phyloP scores from a whole-genome alignment of 35 echinoderm and acorn worm species.

The Strongylocentrotus purpuratus region DNA sequence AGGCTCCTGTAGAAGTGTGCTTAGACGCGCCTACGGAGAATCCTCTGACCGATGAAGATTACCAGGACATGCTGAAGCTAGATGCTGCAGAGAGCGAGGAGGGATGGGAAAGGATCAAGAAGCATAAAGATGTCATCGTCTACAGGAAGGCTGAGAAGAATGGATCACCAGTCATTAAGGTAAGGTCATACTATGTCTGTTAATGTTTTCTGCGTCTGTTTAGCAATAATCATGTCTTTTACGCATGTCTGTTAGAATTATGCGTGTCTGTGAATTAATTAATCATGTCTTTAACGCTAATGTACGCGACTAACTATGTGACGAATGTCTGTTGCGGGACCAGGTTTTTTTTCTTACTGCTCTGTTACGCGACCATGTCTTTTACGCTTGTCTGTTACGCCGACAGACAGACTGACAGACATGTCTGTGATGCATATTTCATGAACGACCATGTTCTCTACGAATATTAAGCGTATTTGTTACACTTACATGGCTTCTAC shows the following conservation, averaged over 20 bases:
- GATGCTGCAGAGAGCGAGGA: conserved; percentile 81
- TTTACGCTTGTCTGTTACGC: too few species aligned
- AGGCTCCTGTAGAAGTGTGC: conserved; percentile 51
- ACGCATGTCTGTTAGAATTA: not conserved
- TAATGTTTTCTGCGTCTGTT: too few species aligned
- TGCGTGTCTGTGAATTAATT: too few species aligned
- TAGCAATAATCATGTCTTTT: not conserved
- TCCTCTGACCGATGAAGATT: conserved; percentile 87
- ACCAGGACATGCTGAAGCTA: conserved; percentile 72
- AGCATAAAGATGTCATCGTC: conserved; percentile 78
- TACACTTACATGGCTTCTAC: too few species aligned
- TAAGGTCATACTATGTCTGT: conserved; percentile 18
- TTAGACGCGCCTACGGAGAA: conserved; percentile 84
- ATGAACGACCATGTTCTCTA: too few species aligned
- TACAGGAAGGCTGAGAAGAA: conserved; percentile 86
- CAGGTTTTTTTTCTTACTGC: too few species aligned
- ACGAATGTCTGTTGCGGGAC: too few species aligned
- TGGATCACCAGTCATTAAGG: conserved; percentile 80
- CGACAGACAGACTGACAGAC: too few species aligned
- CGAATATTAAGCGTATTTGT: too few species aligned
- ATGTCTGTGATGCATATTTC: too few species aligned
- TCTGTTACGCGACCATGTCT: too few species aligned
- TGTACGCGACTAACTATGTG: not conserved
- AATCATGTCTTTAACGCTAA: not conserved
- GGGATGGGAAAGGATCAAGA: conserved; percentile 87